Conservation (phyloP, 2,797 vertebrate genomes). For the Phylloscopus collybita region DNA sequence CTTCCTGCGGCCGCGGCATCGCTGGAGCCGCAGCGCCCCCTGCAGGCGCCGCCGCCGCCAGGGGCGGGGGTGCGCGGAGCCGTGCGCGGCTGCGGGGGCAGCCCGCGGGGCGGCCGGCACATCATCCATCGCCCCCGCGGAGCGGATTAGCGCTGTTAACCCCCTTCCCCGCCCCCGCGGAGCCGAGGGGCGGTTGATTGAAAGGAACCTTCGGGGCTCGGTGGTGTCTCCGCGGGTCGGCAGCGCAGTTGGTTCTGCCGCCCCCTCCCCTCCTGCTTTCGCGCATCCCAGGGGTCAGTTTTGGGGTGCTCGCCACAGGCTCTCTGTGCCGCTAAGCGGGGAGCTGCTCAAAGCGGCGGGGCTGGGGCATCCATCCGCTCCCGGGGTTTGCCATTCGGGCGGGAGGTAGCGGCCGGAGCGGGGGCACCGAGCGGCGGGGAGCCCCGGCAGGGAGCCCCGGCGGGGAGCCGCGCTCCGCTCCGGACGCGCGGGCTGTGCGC, state of each 20-base stretch:
- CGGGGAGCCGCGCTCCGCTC: neutral
- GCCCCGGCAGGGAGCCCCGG: neutral
- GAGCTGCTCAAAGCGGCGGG: neutral
- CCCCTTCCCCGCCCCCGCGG: neutral
- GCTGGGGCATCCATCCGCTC: neutral
- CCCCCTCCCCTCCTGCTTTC: no score
- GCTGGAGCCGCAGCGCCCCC: conserved; percentile 42
- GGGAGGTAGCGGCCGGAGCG: neutral
- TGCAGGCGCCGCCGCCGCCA: neutral
- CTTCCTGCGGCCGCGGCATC: neutral
- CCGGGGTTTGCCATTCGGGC: neutral
- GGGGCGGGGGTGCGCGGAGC: neutral
- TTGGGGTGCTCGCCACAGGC: neutral
- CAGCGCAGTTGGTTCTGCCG: neutral
- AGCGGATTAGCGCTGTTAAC: neutral
- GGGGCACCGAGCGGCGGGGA: neutral
- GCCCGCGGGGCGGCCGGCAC: neutral
- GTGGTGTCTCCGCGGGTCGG: neutral
- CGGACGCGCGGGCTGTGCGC: neutral
- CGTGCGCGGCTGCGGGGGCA: no score
- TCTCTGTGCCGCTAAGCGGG: neutral
- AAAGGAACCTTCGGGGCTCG: neutral
- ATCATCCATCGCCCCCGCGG: neutral
- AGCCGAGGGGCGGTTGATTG: neutral
- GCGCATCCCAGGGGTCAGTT: neutral